Percentiles rank a stretch among this genome's conserved stretches.
Evolutionary conservation across 2,113 vertebrate species (phyloP).

Genomic region (Calyptomena viridis): DNA sequence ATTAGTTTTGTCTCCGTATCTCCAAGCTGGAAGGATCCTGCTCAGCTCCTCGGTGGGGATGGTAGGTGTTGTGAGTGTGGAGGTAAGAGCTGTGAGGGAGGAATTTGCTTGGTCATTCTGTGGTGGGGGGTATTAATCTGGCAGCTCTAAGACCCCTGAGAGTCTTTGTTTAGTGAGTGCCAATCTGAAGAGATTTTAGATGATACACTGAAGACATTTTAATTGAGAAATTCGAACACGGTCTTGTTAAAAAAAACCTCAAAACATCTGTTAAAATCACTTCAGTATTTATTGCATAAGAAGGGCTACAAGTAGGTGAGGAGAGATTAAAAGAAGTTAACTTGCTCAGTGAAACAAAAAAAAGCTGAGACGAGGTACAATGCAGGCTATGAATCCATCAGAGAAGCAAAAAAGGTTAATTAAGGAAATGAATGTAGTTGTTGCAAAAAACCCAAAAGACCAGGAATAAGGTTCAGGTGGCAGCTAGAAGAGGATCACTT

Average conservation of each 20-base stretch:
- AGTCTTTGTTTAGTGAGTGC: not conserved
- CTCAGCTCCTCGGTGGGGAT: not conserved
- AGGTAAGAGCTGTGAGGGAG: not conserved
- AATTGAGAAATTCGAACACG: not conserved
- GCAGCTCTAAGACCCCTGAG: not conserved
- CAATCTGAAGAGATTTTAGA: not conserved
- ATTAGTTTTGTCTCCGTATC: not conserved
- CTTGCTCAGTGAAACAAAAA: not conserved
- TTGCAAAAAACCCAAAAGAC: not conserved
- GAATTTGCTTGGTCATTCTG: not conserved
- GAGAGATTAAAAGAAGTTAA: not conserved
- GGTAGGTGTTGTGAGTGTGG: not conserved
- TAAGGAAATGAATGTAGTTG: not conserved
- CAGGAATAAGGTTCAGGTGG: not conserved
- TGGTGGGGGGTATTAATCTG: not conserved
- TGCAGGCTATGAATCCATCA: not conserved
- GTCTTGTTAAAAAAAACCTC: not conserved
- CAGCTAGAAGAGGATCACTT: not conserved
- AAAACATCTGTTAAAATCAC: not conserved
- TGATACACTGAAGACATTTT: not conserved
- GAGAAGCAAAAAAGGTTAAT: not conserved
- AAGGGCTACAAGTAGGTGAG: not conserved
- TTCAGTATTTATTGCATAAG: not conserved
- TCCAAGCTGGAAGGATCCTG: not conserved
- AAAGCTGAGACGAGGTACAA: not conserved